A percentile compares a stretch with the other conserved stretches of the same genome.
These are phyloP conservation scores for Pipa parva DNA, from an alignment of 2,113 vertebrate genomes.

Conservation along the genomic window DNA sequence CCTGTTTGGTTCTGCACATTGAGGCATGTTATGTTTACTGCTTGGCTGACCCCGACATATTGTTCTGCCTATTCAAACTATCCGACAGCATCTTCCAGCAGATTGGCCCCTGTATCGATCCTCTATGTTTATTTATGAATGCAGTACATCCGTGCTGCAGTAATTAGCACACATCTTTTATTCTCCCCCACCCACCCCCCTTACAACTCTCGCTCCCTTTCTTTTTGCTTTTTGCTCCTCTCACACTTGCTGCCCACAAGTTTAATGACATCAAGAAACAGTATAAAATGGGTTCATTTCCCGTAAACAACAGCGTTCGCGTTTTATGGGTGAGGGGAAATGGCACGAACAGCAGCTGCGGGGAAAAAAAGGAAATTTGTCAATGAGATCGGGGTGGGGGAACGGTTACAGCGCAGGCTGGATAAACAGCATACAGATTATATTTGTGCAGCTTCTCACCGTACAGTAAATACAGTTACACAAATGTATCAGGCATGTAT, in stretches of 20 bases:
- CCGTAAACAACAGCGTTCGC: conserved; percentile 18
- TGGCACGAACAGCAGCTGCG: not conserved
- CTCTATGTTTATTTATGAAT: conserved; percentile 39
- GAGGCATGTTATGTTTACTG: conserved; percentile 14
- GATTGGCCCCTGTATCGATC: conserved; percentile 20
- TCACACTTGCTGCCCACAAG: conserved; percentile 21
- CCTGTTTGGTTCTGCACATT: not conserved
- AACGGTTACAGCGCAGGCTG: not conserved
- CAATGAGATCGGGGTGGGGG: not conserved
- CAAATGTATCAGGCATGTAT: too few species aligned
- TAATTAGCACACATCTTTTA: conserved; percentile 30
- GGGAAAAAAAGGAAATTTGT: not conserved
- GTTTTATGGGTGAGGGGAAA: conserved; percentile 27
- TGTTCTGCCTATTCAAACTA: too few species aligned
- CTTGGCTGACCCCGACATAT: not conserved
- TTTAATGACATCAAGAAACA: conserved; percentile 28
- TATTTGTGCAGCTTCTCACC: too few species aligned
- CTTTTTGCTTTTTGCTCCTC: not conserved
- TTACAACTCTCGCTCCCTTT: conserved; percentile 1
- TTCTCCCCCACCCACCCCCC: too few species aligned
- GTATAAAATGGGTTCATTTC: conserved; percentile 18
- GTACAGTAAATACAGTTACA: too few species aligned
- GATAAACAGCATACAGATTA: not conserved
- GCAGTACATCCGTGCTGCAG: conserved; percentile 31
- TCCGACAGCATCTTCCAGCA: not conserved